A percentile compares a stretch with the other conserved stretches of the same genome.
phyloP scores from a whole-genome alignment of 2,888 invertebrate species.

The Lypha dubia region DNA sequence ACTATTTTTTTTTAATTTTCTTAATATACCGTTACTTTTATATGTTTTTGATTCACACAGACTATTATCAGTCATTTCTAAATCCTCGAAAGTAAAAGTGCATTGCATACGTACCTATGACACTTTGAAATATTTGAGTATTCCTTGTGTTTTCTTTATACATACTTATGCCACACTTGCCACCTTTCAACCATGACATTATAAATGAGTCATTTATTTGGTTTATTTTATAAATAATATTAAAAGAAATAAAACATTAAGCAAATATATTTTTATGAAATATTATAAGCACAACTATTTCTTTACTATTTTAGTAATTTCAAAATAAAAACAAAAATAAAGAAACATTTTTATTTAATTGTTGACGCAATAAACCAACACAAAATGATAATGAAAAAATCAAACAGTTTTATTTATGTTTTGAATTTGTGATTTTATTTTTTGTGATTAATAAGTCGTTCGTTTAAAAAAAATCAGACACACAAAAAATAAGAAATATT shows the following conservation, averaged over 20 bases:
- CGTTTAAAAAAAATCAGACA: neutral
- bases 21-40: slow-evolving; percentile 4
- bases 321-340: neutral
- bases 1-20: neutral
- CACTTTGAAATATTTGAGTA: slow-evolving; percentile 27
- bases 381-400: slow-evolving; percentile 28
- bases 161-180: neutral
- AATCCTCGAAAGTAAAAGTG: slow-evolving; percentile 67
- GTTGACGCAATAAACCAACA: no score
- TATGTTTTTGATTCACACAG: neutral
- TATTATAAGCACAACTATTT: neutral
- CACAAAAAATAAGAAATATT: neutral
- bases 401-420: slow-evolving; percentile 4
- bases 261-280: neutral
- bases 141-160: slow-evolving; percentile 3
- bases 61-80: slow-evolving; percentile 50
- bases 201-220: slow-evolving; percentile 57
- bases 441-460: slow-evolving; percentile 1
- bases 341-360: neutral
- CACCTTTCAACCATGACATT: slow-evolving; percentile 49
- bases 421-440: neutral
- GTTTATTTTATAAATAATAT: slow-evolving; percentile 1
- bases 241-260: neutral
- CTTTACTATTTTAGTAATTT: neutral
- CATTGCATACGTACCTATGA: slow-evolving; percentile 43